These are phyloP conservation scores for Peribatodes rhomboidaria DNA, from an alignment of 2,888 invertebrate genomes.

Conservation along the genomic window DNA sequence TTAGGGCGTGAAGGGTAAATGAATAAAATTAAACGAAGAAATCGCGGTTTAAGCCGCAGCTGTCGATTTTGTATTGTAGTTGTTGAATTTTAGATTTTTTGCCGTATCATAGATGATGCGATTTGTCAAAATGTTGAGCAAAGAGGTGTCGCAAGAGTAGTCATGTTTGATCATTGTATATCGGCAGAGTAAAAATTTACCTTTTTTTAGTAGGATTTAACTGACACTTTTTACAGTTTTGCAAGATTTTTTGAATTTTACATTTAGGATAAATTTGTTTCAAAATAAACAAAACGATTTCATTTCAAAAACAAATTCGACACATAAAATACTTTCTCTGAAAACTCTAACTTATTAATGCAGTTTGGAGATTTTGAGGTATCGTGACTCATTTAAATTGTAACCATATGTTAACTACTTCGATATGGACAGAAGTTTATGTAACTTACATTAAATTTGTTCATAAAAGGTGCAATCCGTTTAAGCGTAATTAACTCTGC, in stretches of 20 bases:
- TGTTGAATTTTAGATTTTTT: conserved; percentile 14
- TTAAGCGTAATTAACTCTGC: conserved; percentile 68
- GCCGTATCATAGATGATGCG: neutral
- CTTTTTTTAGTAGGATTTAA: too few relatives aligned
- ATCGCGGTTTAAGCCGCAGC: conserved; percentile 71
- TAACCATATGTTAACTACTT: neutral
- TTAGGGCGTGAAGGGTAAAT: conserved; percentile 84
- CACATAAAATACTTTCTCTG: too few relatives aligned
- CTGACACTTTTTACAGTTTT: too few relatives aligned
- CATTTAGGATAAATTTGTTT: too few relatives aligned
- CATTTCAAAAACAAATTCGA: too few relatives aligned
- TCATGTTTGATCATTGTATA: neutral
- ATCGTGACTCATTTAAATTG: too few relatives aligned
- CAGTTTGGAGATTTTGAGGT: too few relatives aligned
- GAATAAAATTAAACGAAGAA: conserved; percentile 79
- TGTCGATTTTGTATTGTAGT: conserved; percentile 54
- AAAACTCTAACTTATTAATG: too few relatives aligned
- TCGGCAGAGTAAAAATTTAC: too few relatives aligned
- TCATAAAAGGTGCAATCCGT: conserved; percentile 55
- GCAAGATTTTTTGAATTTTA: too few relatives aligned
- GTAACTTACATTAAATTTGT: conserved; percentile 7
- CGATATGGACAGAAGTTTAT: neutral
- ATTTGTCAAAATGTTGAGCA: conserved; percentile 40
- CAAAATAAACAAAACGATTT: too few relatives aligned
- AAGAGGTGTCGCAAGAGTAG: neutral